Base-by-base conservation (phyloP, 2,797 vertebrate genomes). In the Ambastaia sidthimunki region DNA sequence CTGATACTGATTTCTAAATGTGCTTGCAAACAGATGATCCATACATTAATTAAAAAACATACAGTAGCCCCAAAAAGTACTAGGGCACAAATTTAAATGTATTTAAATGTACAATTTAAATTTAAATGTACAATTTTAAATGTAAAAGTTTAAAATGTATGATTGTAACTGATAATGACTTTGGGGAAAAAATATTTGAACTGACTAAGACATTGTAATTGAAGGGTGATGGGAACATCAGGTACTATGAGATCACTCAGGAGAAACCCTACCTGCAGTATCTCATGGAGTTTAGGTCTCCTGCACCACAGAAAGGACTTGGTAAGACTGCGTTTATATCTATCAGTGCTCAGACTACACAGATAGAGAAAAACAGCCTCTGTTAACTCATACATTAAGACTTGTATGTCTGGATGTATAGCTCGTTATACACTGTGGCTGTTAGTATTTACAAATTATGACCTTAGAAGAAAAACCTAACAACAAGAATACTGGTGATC, bases 151-250 rank as follows among this genome's bases (percentile, higher is more conserved):
- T 15, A 13, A 15, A 13, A 59, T 59, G 55, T 25, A 57, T 57
- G 19, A 57, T 12, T 59, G 4, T 13, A 13, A 60, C 23, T 28
- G 55, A 59, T 23, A 25, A 31, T 62, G 59, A 62, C 15, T 60
- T 60, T 16, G 3, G 3, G 2, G 54, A 0, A 21, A 55, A 19
- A 68, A 44, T 11, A 15, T 59, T 69, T 37, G 16, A 55, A 69
- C 63, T 71, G 41, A 48, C 68, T 74, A 48, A 73, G 6, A 37
- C 7, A 54, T 13, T 83, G 55, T 74, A 23, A 83, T 82, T 76
- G 10, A 91, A 99, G 98, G 98, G 98, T 0, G 98, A 99, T 0
- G 98, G 98, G 18, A 99, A 99, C 91, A 99, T 99, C 83, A 95
- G 98, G 1, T 99, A 99, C 90, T 99, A 98, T 1, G 98, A 99